These are phyloP conservation scores for Netelia virgata DNA, from an alignment of 2,888 invertebrate genomes.

Conservation along the genomic window DNA sequence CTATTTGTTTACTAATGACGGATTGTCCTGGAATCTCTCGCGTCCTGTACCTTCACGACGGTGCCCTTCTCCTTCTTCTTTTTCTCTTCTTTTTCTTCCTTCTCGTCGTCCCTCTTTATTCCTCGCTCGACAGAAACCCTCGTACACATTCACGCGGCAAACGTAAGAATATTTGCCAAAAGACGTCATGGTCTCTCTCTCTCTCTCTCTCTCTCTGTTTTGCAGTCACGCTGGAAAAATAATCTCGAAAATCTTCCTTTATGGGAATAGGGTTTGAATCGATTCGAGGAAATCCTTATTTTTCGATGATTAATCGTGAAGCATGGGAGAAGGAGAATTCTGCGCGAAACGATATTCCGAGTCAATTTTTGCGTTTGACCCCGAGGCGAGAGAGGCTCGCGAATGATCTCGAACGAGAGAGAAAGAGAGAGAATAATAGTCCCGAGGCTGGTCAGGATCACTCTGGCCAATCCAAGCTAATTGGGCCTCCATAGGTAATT, in stretches of 20 bases:
- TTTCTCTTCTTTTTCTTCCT: conserved; percentile 50
- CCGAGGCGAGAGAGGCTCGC: conserved; percentile 59
- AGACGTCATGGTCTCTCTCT: conserved; percentile 17
- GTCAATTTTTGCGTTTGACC: conserved; percentile 52
- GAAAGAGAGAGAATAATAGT: conserved; percentile 64
- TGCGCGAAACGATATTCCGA: conserved; percentile 15
- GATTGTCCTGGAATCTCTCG: conserved; percentile 76
- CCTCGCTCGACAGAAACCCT: conserved; percentile 8
- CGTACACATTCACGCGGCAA: conserved; percentile 10
- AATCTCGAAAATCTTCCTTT: conserved; percentile 13
- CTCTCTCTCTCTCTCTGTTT: too few species aligned
- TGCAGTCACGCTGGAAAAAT: conserved; percentile 38
- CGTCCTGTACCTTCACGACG: conserved; percentile 58
- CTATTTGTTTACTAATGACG: conserved; percentile 83
- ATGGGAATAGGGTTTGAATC: conserved; percentile 6
- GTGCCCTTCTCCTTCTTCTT: conserved; percentile 51
- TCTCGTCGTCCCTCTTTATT: conserved; percentile 40
- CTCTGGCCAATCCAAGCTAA: conserved; percentile 81
- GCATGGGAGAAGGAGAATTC: conserved; percentile 39
- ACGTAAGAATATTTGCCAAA: conserved; percentile 34
- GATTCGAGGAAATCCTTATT: conserved; percentile 49
- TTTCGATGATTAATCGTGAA: conserved; percentile 58
- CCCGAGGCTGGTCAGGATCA: conserved; percentile 76
- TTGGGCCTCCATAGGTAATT: conserved; percentile 83
- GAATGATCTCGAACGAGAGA: conserved; percentile 69